Conservation (phyloP, 2,888 invertebrate species). For the Matsumyia berberina region DNA sequence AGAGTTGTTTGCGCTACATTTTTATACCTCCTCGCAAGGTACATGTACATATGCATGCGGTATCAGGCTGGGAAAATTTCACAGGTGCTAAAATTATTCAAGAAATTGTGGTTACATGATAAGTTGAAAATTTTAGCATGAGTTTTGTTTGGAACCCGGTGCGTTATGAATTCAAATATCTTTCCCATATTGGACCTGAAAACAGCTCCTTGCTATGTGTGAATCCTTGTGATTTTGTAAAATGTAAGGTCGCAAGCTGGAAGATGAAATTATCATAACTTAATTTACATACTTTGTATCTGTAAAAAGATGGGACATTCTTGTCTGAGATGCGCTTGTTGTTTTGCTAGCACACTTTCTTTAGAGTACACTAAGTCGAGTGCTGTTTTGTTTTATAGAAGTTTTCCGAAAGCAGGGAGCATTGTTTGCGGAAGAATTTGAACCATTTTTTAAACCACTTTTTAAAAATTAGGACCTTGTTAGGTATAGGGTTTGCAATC, state of each 20-base stretch:
- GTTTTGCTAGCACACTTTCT: no score
- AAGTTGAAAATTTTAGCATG: conserved; percentile 27
- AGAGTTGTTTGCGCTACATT: conserved; percentile 32
- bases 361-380: no score
- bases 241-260: background rate
- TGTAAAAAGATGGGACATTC: no score
- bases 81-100: conserved; percentile 46
- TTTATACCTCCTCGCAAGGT: background rate
- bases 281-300: no score
- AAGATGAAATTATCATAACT: no score
- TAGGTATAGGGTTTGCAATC: no score
- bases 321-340: no score
- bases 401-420: no score
- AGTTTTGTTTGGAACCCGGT: conserved; percentile 6
- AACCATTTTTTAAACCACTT: no score
- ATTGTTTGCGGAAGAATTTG: no score
- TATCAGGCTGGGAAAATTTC: conserved; percentile 2
- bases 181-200: background rate
- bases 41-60: background rate
- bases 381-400: no score
- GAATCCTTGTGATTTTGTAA: background rate
- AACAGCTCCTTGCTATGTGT: background rate
- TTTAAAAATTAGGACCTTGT: no score
- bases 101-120: conserved; percentile 37
- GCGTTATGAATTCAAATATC: conserved; percentile 31